These are phyloP conservation scores for Triplophysa rosa DNA, from an alignment of 2,113 vertebrate species.

Conservation along the genomic window DNA sequence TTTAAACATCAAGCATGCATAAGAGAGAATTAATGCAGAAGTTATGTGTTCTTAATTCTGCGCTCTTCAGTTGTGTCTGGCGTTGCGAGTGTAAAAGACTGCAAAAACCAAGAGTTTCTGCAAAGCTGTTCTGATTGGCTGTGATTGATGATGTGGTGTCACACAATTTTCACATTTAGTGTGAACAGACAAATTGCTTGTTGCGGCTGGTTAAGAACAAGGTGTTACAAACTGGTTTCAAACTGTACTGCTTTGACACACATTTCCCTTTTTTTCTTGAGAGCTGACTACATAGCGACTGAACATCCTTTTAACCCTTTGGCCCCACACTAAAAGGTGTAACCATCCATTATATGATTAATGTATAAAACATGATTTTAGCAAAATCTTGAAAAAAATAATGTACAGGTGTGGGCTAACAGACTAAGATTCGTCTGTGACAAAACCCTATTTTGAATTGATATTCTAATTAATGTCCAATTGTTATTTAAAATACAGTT, in stretches of 20 bases:
- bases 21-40: too few species aligned
- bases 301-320: not conserved
- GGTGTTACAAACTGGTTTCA: not conserved
- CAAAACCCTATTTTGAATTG: not conserved
- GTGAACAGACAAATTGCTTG: too few species aligned
- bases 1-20: too few species aligned
- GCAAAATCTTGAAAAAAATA: not conserved
- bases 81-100: too few species aligned
- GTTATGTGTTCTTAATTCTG: too few species aligned
- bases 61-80: too few species aligned
- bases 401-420: not conserved
- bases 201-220: not conserved
- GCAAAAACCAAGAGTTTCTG: too few species aligned
- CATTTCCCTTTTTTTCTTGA: not conserved
- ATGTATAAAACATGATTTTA: not conserved
- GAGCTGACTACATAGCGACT: not conserved
- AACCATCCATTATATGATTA: not conserved
- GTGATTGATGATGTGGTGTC: too few species aligned
- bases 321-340: not conserved
- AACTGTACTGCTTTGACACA: conserved; percentile 7
- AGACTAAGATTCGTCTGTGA: not conserved
- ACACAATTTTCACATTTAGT: too few species aligned
- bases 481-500: not conserved
- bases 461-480: not conserved
- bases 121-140: too few species aligned